Conservation (phyloP, 2,888 invertebrate genomes). For the Auanema sp. region DNA sequence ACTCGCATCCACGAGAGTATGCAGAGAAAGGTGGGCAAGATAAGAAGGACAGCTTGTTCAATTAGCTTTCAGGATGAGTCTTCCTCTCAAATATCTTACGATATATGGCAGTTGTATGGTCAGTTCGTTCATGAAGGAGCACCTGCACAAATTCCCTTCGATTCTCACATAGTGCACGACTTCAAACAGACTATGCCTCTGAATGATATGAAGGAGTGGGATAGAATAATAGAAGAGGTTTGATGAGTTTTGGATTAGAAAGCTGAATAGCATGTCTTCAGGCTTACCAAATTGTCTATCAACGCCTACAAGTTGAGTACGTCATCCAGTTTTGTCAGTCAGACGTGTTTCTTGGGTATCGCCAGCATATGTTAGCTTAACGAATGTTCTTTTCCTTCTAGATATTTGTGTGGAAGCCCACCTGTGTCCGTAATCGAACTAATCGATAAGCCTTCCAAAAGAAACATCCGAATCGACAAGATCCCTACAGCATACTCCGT, state of each 20-base stretch:
- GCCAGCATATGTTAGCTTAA: not conserved
- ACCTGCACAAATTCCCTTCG: conserved; percentile 44
- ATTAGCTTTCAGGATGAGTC: conserved; percentile 19
- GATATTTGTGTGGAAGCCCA: conserved; percentile 55
- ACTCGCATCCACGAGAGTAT: conserved; percentile 51
- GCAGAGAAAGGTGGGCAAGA: conserved; percentile 35
- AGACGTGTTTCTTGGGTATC: conserved; percentile 53
- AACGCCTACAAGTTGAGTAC: conserved; percentile 51
- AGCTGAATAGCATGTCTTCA: conserved; percentile 18
- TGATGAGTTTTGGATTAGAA: not conserved
- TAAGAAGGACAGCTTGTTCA: not conserved
- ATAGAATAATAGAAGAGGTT: conserved; percentile 41
- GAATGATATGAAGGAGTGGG: conserved; percentile 29
- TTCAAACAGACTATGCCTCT: conserved; percentile 34
- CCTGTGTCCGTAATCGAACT: conserved; percentile 54
- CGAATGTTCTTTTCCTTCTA: not conserved
- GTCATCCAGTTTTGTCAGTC: conserved; percentile 62
- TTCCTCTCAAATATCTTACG: conserved; percentile 41
- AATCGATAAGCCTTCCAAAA: conserved; percentile 25
- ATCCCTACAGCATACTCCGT: conserved; percentile 19
- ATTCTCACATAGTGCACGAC: conserved; percentile 27
- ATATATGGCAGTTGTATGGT: conserved; percentile 58
- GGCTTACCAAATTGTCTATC: conserved; percentile 56
- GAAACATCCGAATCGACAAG: conserved; percentile 7
- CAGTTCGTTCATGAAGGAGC: conserved; percentile 55